Conservation (phyloP, 2,797 vertebrate genomes). For the Cirrhinus molitorella region DNA sequence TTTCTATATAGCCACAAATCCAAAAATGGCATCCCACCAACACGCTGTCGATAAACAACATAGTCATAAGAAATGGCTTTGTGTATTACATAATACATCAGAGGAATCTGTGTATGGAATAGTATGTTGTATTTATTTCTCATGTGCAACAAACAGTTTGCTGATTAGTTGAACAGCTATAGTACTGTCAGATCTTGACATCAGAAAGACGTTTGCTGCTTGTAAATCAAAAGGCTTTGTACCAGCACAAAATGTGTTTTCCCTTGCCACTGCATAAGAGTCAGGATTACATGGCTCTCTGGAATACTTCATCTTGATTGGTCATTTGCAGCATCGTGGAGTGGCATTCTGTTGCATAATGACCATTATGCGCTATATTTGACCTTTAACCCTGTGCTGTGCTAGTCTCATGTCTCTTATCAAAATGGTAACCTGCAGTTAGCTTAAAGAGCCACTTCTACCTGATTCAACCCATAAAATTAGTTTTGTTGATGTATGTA, state of each 20-base stretch:
- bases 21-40: constrained; percentile 32
- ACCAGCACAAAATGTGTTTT: constrained; percentile 21
- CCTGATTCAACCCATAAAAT: neutral
- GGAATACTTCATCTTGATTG: neutral
- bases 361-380: neutral
- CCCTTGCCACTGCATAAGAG: neutral
- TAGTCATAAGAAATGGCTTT: constrained; percentile 3
- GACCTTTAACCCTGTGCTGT: neutral
- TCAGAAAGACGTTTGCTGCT: neutral
- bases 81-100: constrained; percentile 20
- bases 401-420: neutral
- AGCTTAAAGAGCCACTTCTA: neutral
- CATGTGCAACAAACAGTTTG: constrained; percentile 1
- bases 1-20: constrained; percentile 1
- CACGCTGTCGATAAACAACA: constrained; percentile 10
- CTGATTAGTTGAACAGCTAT: constrained; percentile 18
- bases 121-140: neutral
- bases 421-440: neutral
- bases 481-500: neutral
- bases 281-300: neutral
- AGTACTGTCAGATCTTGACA: constrained; percentile 23
- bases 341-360: neutral
- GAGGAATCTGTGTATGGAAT: neutral
- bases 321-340: neutral
- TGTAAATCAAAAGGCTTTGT: constrained; percentile 23